Base-by-base conservation (phyloP, 2,888 invertebrate genomes). In the Lithodes maja region DNA sequence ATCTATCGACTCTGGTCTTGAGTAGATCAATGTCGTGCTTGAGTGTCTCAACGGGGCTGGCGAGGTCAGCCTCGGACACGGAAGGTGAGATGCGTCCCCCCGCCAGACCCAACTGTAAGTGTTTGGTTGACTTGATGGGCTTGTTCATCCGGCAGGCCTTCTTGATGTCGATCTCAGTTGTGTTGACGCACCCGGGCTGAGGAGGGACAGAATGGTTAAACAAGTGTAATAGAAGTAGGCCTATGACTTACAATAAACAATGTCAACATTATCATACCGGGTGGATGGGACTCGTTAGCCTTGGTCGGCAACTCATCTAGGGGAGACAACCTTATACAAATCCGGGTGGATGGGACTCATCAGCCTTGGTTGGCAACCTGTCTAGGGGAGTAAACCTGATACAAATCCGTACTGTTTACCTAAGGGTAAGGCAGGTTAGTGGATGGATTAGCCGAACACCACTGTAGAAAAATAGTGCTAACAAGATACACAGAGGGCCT, bases 161-260 rank as follows among this genome's bases (percentile, higher is more conserved):
- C 94, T 98, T 98, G 77, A 99, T 99, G 94, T 99, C 99, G 93
- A 99, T 96, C 94, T 99, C 99, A 0, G 99, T 99, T 0, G 99
- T 99, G 94, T 99, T 99, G 68, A 99, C 99, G 94, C 99, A 99
- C 86, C 99, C 99, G 7, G 99, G 99, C 97, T 98, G 94, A 91
- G 85, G 69, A 33, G 15, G 2, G 15, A 33, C 12, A 61, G 33
- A 17, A 33, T 1, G 9, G 1, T 33, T 33, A 33, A 33, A 33
- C 33, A 33, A 33, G 49, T 49, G 69, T n/a, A 52, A 5, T 7
- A 9, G 2, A 49, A 68, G 87, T 5, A 77, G 33, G 33, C 33
- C 33, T 33, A 15, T 15, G 9, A 68, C 15, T 15, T 12, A 68
- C 15, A 15, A 15, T 12, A 12, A 68, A 12, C 68, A 68, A 33